A percentile compares a stretch with the other conserved stretches of the same genome.
These are phyloP conservation scores for Homalodisca vitripennis DNA, from an alignment of 1,140 invertebrate species.

Conservation along the genomic window DNA sequence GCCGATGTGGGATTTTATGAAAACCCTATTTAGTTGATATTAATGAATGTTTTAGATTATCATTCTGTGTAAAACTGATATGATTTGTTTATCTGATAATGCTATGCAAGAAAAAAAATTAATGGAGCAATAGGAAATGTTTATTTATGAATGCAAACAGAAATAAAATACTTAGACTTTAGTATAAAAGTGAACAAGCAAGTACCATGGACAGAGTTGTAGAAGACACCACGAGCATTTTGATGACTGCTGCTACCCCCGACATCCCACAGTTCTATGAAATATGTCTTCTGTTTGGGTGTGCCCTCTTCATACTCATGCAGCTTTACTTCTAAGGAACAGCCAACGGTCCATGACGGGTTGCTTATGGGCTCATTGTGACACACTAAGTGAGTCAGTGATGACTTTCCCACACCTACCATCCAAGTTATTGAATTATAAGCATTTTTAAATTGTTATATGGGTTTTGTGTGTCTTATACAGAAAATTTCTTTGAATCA, in stretches of 20 bases:
- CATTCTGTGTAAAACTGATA: too few species aligned
- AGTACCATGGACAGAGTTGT: slow-evolving; percentile 88
- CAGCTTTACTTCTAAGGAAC: slow-evolving; percentile 92
- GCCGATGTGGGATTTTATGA: too few species aligned
- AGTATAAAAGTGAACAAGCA: too few species aligned
- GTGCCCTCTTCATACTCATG: slow-evolving; percentile 96
- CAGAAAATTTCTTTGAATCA: background rate
- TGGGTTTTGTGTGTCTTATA: background rate
- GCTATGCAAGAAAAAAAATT: too few species aligned
- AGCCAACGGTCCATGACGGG: slow-evolving; percentile 93
- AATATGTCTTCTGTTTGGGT: slow-evolving; percentile 84
- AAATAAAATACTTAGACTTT: too few species aligned
- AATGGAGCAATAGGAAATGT: too few species aligned
- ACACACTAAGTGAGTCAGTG: slow-evolving; percentile 87
- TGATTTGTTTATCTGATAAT: too few species aligned
- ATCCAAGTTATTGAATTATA: background rate
- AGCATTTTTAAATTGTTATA: background rate
- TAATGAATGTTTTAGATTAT: too few species aligned
- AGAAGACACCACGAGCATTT: slow-evolving; percentile 90
- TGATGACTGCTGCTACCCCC: slow-evolving; percentile 91
- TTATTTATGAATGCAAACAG: too few species aligned
- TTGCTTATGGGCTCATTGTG: slow-evolving; percentile 80
- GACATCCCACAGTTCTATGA: slow-evolving; percentile 95
- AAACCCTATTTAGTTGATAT: too few species aligned
- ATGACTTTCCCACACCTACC: slow-evolving; percentile 92